Percentiles rank a stretch among this genome's conserved stretches.
Conservation (phyloP, 2,888 invertebrate species). For the Troides oblongomaculatus region DNA sequence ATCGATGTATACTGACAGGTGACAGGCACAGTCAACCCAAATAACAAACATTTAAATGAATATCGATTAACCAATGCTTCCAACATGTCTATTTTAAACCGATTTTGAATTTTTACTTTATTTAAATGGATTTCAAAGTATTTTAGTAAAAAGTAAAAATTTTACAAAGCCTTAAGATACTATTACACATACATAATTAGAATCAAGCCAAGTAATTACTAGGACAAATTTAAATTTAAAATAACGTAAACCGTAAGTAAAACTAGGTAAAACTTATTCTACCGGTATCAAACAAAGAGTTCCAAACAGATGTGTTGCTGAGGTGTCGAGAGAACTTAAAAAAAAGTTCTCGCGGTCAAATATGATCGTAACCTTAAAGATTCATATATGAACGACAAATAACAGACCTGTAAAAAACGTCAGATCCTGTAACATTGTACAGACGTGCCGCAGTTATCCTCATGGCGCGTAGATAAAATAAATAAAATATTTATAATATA, state of each 20-base stretch:
- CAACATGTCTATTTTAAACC: background rate
- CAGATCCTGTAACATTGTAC: conserved; percentile 43
- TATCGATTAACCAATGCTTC: background rate
- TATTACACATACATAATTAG: too few relatives aligned
- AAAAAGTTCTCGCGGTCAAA: too few relatives aligned
- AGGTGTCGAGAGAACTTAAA: too few relatives aligned
- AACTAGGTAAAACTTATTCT: too few relatives aligned
- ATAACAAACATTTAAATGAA: conserved; percentile 13
- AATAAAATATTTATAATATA: conserved; percentile 74
- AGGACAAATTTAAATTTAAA: too few relatives aligned
- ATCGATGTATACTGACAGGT: conserved; percentile 26
- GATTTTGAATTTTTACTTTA: background rate
- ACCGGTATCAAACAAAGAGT: too few relatives aligned
- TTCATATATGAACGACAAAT: conserved; percentile 11
- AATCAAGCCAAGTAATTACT: too few relatives aligned
- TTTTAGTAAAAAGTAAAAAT: background rate
- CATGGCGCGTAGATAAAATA: conserved; percentile 59
- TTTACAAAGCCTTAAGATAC: too few relatives aligned
- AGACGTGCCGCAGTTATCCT: conserved; percentile 48
- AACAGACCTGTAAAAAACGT: conserved; percentile 21
- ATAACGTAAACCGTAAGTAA: too few relatives aligned
- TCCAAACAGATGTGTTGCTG: too few relatives aligned
- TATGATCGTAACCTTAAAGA: background rate
- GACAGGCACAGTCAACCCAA: conserved; percentile 18
- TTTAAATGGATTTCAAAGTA: too few relatives aligned